Evolutionary conservation across 2,113 vertebrate species (phyloP).

Genomic region (Engraulis encrasicolus): DNA sequence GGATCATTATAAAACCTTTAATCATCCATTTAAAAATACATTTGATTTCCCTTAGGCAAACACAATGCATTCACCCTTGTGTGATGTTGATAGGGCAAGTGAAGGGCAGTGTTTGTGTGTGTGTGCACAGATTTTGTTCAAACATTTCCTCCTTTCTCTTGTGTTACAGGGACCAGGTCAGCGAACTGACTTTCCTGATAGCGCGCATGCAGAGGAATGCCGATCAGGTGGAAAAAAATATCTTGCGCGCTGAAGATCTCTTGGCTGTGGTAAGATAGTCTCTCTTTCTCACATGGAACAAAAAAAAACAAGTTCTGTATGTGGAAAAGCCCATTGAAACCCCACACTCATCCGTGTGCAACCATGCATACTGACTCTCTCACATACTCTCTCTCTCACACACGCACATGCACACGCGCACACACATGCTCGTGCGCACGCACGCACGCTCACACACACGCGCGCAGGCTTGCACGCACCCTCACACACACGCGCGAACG

Average conservation of each 20-base stretch:
- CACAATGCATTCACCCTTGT: background rate
- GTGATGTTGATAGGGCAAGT: background rate
- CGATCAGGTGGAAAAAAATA: conserved; percentile 89
- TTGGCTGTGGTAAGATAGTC: conserved; percentile 72
- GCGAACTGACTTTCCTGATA: conserved; percentile 82
- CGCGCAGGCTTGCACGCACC: no score
- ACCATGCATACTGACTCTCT: no score
- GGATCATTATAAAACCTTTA: no score
- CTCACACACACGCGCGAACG: background rate
- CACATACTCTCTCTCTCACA: no score
- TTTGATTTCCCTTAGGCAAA: no score
- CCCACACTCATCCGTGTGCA: background rate
- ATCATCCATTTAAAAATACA: no score
- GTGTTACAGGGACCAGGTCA: conserved; percentile 74
- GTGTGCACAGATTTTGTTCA: background rate
- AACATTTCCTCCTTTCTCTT: background rate
- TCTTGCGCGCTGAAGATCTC: conserved; percentile 80
- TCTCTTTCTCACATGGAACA: background rate
- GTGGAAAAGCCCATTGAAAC: background rate
- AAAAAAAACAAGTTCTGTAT: background rate
- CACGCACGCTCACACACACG: no score
- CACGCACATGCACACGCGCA: no score
- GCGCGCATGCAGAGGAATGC: conserved; percentile 88
- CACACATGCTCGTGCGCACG: no score
- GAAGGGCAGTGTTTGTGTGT: conserved; percentile 19